Conservation (phyloP, 2,888 invertebrate genomes). For the Galeruca laticollis region DNA sequence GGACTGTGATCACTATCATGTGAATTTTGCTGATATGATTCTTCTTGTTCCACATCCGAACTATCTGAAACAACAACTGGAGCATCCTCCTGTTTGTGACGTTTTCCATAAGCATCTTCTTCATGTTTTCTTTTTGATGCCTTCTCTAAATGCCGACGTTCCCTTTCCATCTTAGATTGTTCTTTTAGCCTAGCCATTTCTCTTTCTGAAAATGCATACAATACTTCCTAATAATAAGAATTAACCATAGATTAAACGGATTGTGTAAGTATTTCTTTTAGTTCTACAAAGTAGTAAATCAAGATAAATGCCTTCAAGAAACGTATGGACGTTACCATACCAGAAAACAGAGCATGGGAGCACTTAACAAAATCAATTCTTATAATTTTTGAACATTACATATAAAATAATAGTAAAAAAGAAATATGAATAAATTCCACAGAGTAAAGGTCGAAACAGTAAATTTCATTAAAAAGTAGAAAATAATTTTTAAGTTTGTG, state of each 20-base stretch:
- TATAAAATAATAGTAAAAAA: too few relatives aligned
- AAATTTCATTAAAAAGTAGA: too few relatives aligned
- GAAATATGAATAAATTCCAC: too few relatives aligned
- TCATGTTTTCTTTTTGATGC: slow-evolving; percentile 64
- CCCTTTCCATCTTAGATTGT: slow-evolving; percentile 78
- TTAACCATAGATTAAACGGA: slow-evolving; percentile 18
- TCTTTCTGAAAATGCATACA: slow-evolving; percentile 69
- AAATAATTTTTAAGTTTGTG: too few relatives aligned
- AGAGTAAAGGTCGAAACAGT: too few relatives aligned
- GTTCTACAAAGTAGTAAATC: too few relatives aligned
- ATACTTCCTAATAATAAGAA: slow-evolving; percentile 37
- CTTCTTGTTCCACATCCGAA: slow-evolving; percentile 49
- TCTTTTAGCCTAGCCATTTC: slow-evolving; percentile 85
- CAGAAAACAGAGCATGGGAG: too few relatives aligned
- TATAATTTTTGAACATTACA: too few relatives aligned
- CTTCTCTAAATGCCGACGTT: slow-evolving; percentile 73
- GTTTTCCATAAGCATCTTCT: slow-evolving; percentile 59
- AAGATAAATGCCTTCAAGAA: too few relatives aligned
- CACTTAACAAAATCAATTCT: too few relatives aligned
- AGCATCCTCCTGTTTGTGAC: slow-evolving; percentile 58
- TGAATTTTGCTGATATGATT: slow-evolving; percentile 40
- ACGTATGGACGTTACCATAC: too few relatives aligned
- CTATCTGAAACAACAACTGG: slow-evolving; percentile 64
- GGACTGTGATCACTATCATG: slow-evolving; percentile 38
- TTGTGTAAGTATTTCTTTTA: slow-evolving; percentile 13